Base-by-base conservation (phyloP, 2,113 vertebrate genomes). In the Onychorhynchus coronatus region DNA sequence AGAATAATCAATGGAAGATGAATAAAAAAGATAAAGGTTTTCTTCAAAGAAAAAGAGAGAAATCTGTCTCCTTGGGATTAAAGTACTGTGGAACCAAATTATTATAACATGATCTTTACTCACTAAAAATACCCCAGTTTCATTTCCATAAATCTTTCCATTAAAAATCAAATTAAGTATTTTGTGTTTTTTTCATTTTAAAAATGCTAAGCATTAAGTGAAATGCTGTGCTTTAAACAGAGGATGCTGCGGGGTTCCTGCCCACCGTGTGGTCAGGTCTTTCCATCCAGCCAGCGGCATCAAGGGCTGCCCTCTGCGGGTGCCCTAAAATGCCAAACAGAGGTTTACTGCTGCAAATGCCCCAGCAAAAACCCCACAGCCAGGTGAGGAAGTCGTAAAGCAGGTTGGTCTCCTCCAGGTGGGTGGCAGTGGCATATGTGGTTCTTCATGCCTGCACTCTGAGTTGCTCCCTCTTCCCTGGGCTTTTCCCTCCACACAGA, bases 1-100 rank as follows among this genome's bases (percentile, higher is more conserved):
- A 50, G 83, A 96, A 92, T 95, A 97, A 97, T 97, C 97, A 97
- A 97, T 97, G 95, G 84, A 96, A 94, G 83, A 95, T 97, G 92
- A 96, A 96, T 95, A 97, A 92, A 94, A 96, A 92, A 96, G 89
- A 93, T 95, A 95, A 91, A 94, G 49, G 56, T 89, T 97, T 97
- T 95, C 86, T 76, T 95, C 90, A 85, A 95, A 96, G 85, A 80
- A 93, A 95, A 96, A 74, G 63, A 77, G 83, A 66, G 80, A 63
- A 94, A 93, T 95, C 92, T 96, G 82, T 95, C 94, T 97, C 95
- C 42, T 93, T 89, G 93, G 72, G 94, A 91, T 68, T 96, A 65
- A 79, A 95, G 19, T 93, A 81, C 74, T 96, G 79, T 78, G 88
- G 46, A 96, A 93, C 87, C 24, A 77, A 67, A 78, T 80, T 83